phyloP scores from a whole-genome alignment of 2,888 invertebrate species.

The Oxytorus armatus region DNA sequence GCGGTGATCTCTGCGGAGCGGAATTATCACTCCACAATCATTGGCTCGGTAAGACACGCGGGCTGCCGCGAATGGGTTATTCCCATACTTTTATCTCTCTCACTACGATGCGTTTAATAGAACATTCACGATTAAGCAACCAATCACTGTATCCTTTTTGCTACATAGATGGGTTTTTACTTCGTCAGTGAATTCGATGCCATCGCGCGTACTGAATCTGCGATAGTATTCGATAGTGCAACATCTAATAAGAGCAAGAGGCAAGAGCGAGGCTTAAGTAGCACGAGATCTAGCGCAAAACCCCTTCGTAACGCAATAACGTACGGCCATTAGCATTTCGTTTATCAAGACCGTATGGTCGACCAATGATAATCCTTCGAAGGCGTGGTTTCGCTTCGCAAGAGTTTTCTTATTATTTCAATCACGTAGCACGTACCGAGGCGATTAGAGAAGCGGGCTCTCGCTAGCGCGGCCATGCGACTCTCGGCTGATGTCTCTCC shows the following conservation, averaged over 20 bases:
- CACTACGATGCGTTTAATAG: neutral
- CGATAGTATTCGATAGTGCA: slow-evolving; percentile 38
- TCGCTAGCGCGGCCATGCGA: slow-evolving; percentile 62
- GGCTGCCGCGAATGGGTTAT: neutral
- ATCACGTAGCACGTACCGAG: slow-evolving; percentile 73
- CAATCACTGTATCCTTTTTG: neutral
- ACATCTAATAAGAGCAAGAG: slow-evolving; percentile 8
- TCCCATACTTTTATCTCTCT: neutral
- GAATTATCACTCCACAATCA: neutral
- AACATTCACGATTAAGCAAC: neutral
- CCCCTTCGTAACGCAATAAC: slow-evolving; percentile 57
- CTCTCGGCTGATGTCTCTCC: slow-evolving; percentile 58
- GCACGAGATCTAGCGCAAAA: slow-evolving; percentile 55
- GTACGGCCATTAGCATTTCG: slow-evolving; percentile 67
- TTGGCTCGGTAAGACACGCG: neutral
- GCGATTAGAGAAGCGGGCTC: slow-evolving; percentile 65
- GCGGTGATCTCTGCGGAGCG: neutral
- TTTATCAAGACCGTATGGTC: slow-evolving; percentile 62
- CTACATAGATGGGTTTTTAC: neutral
- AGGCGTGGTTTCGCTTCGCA: slow-evolving; percentile 74
- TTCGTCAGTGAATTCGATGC: slow-evolving; percentile 14
- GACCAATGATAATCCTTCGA: slow-evolving; percentile 75
- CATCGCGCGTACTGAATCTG: slow-evolving; percentile 1
- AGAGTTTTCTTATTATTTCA: slow-evolving; percentile 79
- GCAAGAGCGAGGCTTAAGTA: slow-evolving; percentile 12